Evolutionary conservation across 2,113 vertebrate species (phyloP).

Genomic region (Semnornis frantzii): DNA sequence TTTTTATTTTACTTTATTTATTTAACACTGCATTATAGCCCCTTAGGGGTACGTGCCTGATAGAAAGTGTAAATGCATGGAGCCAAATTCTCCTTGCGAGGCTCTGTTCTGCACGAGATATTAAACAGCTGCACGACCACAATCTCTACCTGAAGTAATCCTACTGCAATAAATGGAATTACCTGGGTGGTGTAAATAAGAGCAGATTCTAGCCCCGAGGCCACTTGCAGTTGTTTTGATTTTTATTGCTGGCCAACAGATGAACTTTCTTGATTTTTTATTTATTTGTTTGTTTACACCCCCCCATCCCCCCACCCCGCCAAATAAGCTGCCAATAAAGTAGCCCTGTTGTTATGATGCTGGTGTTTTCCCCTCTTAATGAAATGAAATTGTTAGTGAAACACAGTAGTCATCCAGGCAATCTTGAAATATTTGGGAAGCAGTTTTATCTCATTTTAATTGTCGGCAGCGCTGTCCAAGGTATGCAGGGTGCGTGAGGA

Average conservation of each 20-base stretch:
- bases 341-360: not conserved
- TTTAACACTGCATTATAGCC: constrained; percentile 19
- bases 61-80: not conserved
- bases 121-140: constrained; percentile 33
- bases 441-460: not conserved
- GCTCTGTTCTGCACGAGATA: not conserved
- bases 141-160: constrained; percentile 32
- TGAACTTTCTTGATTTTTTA: not conserved
- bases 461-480: constrained; percentile 13
- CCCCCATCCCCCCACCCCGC: not conserved
- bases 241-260: constrained; percentile 16
- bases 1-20: constrained; percentile 44
- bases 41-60: not conserved
- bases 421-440: not conserved
- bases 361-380: constrained; percentile 6
- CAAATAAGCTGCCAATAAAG: not conserved
- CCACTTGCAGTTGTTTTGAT: constrained; percentile 25
- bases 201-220: constrained; percentile 17
- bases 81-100: constrained; percentile 36
- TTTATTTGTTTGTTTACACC: too few relatives aligned
- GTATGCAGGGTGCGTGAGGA: not conserved
- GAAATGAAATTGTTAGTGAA: not conserved
- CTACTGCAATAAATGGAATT: constrained; percentile 45
- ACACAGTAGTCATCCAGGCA: not conserved
- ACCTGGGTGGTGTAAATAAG: constrained; percentile 49